Base-by-base conservation (phyloP, 1,140 invertebrate species). In the Drosophila bifasciata region DNA sequence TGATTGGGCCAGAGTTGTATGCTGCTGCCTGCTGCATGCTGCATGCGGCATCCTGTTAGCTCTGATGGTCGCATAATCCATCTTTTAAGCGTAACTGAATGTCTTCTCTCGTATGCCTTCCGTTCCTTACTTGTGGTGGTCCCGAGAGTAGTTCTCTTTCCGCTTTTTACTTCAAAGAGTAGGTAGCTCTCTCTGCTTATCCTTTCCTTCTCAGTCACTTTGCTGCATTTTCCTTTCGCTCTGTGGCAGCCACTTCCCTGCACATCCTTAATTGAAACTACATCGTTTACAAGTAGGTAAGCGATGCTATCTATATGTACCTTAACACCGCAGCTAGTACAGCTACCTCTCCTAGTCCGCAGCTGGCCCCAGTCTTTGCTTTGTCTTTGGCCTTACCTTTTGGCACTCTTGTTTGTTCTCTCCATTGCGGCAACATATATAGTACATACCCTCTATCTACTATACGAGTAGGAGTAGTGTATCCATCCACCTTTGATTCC, bases 211-310 rank as follows among this genome's bases (percentile, higher is more conserved):
- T 17, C 23, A 25, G 16, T 51, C 15, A 16, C 21, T 36, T 36
- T 1, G 11, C 11, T 36, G 28, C 64, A 63, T 32, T 55, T 36
- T 68, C 58, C 53, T 63, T 55, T 44, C 45, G 9, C 39, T 9
- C 16, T 43, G 21, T 39, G 41, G 45, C 49, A 43, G 51, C 69
- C 69, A 32, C 72, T 50, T 56, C 60, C 49, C 39, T 45, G 23
- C 44, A 67, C 58, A 57, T 79, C 69, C 76, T 63, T 85, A 85
- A 85, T 85, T 85, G 80, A 67, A 76, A 70, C 67, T 63, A 79
- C 83, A 83, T 61, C 64, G 74, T 78, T 83, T 72, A 79, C 78
- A n/a, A n/a, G 78, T 75, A 78, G 76, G 83, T 79, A 66, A 79
- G 57, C 63, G 51, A 66, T 56, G 48, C 70, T 63, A 79, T 83